A percentile compares a stretch with the other conserved stretches of the same genome.
These are phyloP conservation scores for Nannobrachium achirus DNA, from an alignment of 2,113 vertebrate genomes.

Conservation along the genomic window DNA sequence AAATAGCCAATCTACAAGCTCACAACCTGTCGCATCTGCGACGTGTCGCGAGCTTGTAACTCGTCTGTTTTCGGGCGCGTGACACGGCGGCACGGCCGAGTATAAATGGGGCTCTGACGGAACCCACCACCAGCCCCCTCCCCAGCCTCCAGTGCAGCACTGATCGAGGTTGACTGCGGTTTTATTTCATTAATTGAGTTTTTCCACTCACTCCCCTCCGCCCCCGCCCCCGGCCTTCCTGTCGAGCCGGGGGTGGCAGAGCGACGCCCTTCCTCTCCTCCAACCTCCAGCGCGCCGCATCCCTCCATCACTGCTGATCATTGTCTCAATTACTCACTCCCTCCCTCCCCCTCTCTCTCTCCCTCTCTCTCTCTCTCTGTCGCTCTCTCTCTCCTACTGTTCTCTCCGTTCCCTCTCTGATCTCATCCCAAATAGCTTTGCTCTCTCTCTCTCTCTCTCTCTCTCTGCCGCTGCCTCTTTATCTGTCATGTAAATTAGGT, in stretches of 20 bases:
- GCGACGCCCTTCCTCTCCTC: slow-evolving; percentile 55
- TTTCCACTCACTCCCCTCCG: slow-evolving; percentile 51
- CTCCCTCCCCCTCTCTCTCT: slow-evolving; percentile 3
- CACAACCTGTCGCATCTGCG: too few relatives aligned
- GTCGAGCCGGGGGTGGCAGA: slow-evolving; percentile 47
- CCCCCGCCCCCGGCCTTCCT: slow-evolving; percentile 44
- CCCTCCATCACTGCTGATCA: slow-evolving; percentile 77
- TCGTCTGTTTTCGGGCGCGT: too few relatives aligned
- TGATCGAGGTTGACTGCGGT: slow-evolving; percentile 64
- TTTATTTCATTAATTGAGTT: slow-evolving; percentile 70
- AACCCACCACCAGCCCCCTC: background rate
- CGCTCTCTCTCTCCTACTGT: slow-evolving; percentile 37
- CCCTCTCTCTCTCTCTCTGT: slow-evolving; percentile 15
- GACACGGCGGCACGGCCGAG: too few relatives aligned
- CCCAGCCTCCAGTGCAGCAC: slow-evolving; percentile 4
- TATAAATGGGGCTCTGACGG: too few relatives aligned
- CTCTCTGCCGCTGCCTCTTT: background rate
- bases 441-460: slow-evolving; percentile 16
- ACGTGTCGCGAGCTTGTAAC: too few relatives aligned
- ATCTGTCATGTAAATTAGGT: background rate
- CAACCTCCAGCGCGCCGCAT: slow-evolving; percentile 59
- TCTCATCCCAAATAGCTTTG: slow-evolving; percentile 26
- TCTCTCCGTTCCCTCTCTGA: slow-evolving; percentile 17
- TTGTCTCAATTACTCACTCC: slow-evolving; percentile 78
- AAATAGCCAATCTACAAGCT: too few relatives aligned